These are phyloP conservation scores for Crematogaster levior DNA, from an alignment of 2,888 invertebrate species.

Conservation along the genomic window DNA sequence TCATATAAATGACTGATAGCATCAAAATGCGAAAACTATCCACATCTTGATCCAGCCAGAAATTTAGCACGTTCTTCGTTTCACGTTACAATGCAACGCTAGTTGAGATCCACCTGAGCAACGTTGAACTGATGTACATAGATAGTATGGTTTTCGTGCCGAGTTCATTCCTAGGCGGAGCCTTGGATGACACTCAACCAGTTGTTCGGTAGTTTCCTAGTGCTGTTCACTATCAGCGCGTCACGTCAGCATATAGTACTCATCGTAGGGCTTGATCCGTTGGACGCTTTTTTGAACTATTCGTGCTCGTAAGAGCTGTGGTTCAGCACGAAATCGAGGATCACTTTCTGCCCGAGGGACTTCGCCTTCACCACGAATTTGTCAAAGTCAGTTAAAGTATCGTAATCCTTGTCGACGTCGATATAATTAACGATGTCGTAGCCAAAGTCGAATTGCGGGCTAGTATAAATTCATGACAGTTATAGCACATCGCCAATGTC, in stretches of 20 bases:
- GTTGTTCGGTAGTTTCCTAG: conserved; percentile 85
- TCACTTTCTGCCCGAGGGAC: conserved; percentile 81
- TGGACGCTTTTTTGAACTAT: conserved; percentile 92
- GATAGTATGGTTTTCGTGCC: conserved; percentile 87
- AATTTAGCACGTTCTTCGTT: conserved; percentile 86
- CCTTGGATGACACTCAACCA: conserved; percentile 88
- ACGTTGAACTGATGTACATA: conserved; percentile 88
- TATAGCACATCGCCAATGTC: conserved; percentile 88
- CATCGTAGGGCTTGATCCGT: conserved; percentile 88
- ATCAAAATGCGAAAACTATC: conserved; percentile 88
- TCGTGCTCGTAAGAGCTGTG: conserved; percentile 92
- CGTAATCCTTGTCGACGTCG: conserved; percentile 87
- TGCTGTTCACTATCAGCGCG: conserved; percentile 86
- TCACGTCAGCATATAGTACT: conserved; percentile 90
- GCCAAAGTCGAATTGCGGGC: conserved; percentile 89
- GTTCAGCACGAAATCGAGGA: conserved; percentile 87
- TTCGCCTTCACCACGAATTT: conserved; percentile 84
- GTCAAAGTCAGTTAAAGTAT: conserved; percentile 87
- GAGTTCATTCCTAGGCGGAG: conserved; percentile 89
- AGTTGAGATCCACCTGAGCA: conserved; percentile 90
- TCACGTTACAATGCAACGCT: conserved; percentile 87
- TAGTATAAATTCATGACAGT: conserved; percentile 91
- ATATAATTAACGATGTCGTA: conserved; percentile 89
- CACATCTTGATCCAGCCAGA: conserved; percentile 88
- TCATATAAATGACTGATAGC: conserved; percentile 83